A percentile compares a stretch with the other conserved stretches of the same genome.
phyloP scores from a whole-genome alignment of 2,113 vertebrate species.

The Muscicapa adusta region DNA sequence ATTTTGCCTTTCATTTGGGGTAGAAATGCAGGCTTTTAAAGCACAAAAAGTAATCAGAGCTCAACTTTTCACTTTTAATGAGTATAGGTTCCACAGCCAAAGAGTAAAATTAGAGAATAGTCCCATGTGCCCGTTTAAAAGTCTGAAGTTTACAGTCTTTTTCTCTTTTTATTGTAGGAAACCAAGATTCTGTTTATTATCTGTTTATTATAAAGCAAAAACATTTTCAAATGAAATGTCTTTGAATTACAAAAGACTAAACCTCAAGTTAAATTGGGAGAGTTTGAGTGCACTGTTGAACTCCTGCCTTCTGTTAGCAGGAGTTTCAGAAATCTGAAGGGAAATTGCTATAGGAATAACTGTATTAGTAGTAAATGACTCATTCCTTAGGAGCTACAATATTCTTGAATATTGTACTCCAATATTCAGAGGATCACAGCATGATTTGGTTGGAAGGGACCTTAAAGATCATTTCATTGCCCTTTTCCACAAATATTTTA shows the following conservation, averaged over 20 bases:
- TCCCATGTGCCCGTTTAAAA: slow-evolving; percentile 27
- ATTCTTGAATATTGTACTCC: neutral
- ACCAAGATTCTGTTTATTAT: slow-evolving; percentile 54
- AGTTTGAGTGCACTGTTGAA: neutral
- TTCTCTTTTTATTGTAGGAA: slow-evolving; percentile 45
- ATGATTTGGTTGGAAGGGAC: neutral
- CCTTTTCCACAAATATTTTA: neutral
- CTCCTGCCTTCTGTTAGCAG: neutral
- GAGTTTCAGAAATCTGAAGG: neutral
- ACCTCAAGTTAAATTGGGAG: neutral
- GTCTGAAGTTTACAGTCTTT: slow-evolving; percentile 3
- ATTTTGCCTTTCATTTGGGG: neutral
- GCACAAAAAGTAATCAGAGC: neutral
- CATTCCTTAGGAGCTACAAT: neutral
- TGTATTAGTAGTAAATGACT: neutral
- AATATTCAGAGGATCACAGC: neutral
- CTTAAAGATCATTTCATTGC: neutral
- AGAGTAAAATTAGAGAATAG: slow-evolving; percentile 28
- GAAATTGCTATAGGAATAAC: neutral
- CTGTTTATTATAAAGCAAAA: slow-evolving; percentile 49
- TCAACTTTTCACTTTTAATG: slow-evolving; percentile 36
- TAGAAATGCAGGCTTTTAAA: neutral
- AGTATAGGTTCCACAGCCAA: slow-evolving; percentile 31
- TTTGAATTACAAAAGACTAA: slow-evolving; percentile 7
- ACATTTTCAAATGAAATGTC: neutral